These are phyloP conservation scores for Tursiops truncatus DNA, from an alignment of 2,113 vertebrate species.

Conservation along the genomic window DNA sequence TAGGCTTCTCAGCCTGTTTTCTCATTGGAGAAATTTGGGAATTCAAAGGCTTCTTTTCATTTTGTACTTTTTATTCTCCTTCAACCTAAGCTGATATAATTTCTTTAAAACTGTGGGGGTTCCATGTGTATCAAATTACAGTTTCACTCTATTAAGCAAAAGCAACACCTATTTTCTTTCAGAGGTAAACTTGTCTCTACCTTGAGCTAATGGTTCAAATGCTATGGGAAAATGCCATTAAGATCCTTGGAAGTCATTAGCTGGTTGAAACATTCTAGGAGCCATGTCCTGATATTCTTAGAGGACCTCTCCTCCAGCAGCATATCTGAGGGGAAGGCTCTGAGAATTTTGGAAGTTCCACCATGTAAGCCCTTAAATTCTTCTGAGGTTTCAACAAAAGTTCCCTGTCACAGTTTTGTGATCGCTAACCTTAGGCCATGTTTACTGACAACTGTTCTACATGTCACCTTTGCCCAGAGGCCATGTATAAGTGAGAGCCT, in stretches of 20 bases:
- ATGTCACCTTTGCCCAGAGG: background rate
- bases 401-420: background rate
- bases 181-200: background rate
- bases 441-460: background rate
- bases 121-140: background rate
- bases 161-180: background rate
- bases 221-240: background rate
- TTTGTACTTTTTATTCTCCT: background rate
- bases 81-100: background rate
- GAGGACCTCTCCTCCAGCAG: background rate
- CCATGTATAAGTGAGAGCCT: background rate
- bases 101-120: background rate
- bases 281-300: background rate
- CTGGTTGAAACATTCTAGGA: background rate
- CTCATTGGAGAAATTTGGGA: background rate
- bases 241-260: background rate
- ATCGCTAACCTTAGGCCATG: too few species aligned
- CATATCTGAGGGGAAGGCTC: background rate
- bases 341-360: background rate
- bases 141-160: background rate
- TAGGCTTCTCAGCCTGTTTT: background rate
- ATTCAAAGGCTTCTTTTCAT: background rate
- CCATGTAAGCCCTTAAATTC: background rate
- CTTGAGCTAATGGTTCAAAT: background rate
- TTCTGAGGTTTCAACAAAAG: background rate